Percentiles rank a stretch among this genome's conserved stretches.
phyloP scores from a whole-genome alignment of 1,140 invertebrate genomes.

The roundworm (Caenorhabditis elegans) region WBcel235 BX284602.5:6671501-6672000 shows the following conservation, averaged over 20 bases:
- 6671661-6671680: background rate
- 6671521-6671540: background rate
- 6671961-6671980: background rate
- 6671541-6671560: background rate
- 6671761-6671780: background rate
- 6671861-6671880: background rate
- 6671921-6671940: background rate
- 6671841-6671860: background rate
- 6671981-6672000: background rate
- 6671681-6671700: background rate
- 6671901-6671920: background rate
- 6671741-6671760: background rate
- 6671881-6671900: constrained; percentile 6
- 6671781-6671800: background rate
- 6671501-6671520: background rate
- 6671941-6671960: background rate
- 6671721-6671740: background rate
- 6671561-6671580: background rate
- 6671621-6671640: background rate
- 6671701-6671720: background rate
- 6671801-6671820: background rate
- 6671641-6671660: background rate
- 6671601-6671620: background rate
- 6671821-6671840: background rate
- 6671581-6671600: no score